Base-by-base conservation (phyloP, 2,888 invertebrate species). In the Chaetogeoica ovagalla region DNA sequence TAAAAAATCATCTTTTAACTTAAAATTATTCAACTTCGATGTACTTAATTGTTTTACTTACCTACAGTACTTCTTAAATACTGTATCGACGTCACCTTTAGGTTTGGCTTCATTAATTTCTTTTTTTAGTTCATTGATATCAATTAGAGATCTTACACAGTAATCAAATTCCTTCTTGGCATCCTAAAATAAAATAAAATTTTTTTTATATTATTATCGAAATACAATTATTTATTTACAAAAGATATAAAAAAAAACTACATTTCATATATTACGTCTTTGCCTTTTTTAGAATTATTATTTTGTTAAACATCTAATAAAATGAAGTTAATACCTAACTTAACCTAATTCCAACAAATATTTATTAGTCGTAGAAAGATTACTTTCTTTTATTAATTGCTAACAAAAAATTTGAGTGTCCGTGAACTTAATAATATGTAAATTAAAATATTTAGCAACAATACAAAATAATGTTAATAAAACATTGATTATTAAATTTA, bases 51-150 rank as follows among this genome's bases (percentile, higher is more conserved):
- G 2, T 60, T 60, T 75, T 21, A 82, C 83, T 83, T 81, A 86
- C 85, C 81, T 83, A 84, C 86, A 94, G 85, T 94, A 94, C 87
- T 91, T 91, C 84, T 90, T 90, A 84, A 93, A 92, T 0, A 93
- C 92, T 39, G 88, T 88, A 84, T 92, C 92, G 59, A 93, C 87
- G 83, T 90, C 90, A 0, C 92, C 93, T 7, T 88, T 89, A 0
- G 92, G 91, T 84, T 91, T 91, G 0, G 93, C 91, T 5, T 87
- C 87, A 72, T 92, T 90, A 65, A 94, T 90, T 85, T 94, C 93
- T 6, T 87, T 85, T 83, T 91, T 87, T 37, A 94, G 85, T 19
- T 86, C 85, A 0, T 88, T 88, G 17, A 87, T 84, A 85, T 94
- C 89, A 0, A 93, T 87, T 43, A 93, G 86, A 0, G 85, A 85